Conservation (phyloP, 2,797 vertebrate genomes). For the Darevskia mixta region DNA sequence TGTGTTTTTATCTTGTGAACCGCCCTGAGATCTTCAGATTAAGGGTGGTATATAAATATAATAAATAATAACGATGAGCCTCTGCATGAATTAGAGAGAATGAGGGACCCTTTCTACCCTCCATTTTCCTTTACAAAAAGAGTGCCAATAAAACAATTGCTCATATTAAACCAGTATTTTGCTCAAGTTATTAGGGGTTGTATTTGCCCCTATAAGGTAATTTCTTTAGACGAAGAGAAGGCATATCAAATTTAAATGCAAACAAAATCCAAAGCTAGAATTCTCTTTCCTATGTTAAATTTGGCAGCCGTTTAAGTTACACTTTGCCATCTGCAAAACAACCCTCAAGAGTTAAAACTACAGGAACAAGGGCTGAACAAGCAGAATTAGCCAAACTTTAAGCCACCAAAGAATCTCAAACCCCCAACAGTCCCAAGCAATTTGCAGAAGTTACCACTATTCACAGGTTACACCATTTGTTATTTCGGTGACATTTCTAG, state of each 20-base stretch:
- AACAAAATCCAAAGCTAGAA: background rate
- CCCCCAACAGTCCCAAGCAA: rapidly evolving
- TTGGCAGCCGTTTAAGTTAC: background rate
- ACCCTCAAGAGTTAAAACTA: background rate
- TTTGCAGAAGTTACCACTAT: background rate
- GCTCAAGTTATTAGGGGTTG: background rate
- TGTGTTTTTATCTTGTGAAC: too few relatives aligned
- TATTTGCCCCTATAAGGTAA: background rate
- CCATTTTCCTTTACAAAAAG: background rate
- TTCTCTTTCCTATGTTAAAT: background rate
- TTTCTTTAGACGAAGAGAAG: conserved; percentile 14
- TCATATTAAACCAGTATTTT: background rate
- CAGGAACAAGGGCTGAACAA: rapidly evolving
- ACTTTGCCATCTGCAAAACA: background rate
- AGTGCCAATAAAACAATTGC: background rate
- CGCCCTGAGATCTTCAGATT: too few relatives aligned
- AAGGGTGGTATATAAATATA: background rate
- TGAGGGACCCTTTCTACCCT: background rate
- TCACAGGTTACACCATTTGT: background rate
- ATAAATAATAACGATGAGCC: background rate
- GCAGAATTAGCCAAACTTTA: background rate
- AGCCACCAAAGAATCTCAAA: background rate
- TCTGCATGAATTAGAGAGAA: background rate
- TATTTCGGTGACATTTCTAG: background rate
- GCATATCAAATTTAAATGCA: background rate